Percentiles rank a stretch among this genome's conserved stretches.
These are phyloP conservation scores for Spodoptera litura DNA, from an alignment of 1,140 invertebrate species.

Conservation along the genomic window DNA sequence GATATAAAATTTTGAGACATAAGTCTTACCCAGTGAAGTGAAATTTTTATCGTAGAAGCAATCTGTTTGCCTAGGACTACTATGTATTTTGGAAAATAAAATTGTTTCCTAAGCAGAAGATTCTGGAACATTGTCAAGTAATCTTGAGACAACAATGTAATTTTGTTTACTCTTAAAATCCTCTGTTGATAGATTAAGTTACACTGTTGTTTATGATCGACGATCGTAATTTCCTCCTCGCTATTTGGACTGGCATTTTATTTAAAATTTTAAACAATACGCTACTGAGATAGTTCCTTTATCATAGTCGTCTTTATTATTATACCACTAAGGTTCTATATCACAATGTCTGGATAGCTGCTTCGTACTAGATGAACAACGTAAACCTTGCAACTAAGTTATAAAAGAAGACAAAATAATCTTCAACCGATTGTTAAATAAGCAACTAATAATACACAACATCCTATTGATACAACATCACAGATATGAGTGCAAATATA, in stretches of 20 bases:
- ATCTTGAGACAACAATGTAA: conserved; percentile 2
- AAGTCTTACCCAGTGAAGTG: too few species aligned
- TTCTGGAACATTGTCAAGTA: not conserved
- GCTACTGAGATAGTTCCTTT: not conserved
- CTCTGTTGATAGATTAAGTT: conserved; percentile 5
- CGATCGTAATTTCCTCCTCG: not conserved
- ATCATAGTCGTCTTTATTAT: too few species aligned
- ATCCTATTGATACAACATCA: conserved; percentile 16
- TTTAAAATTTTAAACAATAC: not conserved
- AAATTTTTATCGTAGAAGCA: not conserved
- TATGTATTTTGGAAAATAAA: not conserved
- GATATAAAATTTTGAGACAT: too few species aligned
- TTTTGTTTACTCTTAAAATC: not conserved
- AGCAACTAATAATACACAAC: not conserved
- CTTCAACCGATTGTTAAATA: not conserved
- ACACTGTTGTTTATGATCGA: conserved; percentile 1
- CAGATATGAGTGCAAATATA: not conserved
- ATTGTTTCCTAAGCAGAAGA: not conserved
- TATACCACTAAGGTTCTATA: too few species aligned
- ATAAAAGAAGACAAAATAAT: too few species aligned
- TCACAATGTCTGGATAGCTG: too few species aligned
- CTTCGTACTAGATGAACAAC: too few species aligned
- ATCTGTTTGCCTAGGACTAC: not conserved
- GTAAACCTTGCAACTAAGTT: too few species aligned
- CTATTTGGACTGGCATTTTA: not conserved